Evolutionary conservation across 2,888 invertebrate species (phyloP), one percentile per base, ranked within the genome.

Genomic region (Girardia tigrina): DNA sequence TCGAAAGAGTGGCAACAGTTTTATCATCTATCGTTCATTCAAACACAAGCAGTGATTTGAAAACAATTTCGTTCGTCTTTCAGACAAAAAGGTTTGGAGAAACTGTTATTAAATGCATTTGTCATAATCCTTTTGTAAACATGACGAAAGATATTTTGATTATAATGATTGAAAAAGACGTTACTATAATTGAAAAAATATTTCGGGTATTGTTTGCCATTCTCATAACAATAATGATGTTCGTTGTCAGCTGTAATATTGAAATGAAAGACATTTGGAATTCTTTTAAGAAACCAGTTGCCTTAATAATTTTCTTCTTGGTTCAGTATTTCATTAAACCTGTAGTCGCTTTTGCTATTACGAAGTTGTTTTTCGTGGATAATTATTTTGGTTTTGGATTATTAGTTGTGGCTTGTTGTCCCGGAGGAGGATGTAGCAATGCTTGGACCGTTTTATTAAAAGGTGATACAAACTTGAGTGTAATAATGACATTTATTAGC

Each of bases 401-500:
- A 6, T 73, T 78, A 0, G 70, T 71, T 6, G 56, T 78, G 23
- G 72, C 78, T 29, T 77, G 77, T 42, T 28, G 29, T 0, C 78
- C 78, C 14, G 78, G 78, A 14, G 78, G 78, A 12, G 72, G 72
- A 12, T 76, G 74, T 14, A 78, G 78, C 28, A 78, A 78, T 29
- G 28, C 75, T 4, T 78, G 78, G 77, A 76, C 78, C 12, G 6
- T 77, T 14, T 70, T 78, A 20, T 70, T 77, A 12, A 70, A 72
- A 0, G 78, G 78, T 1, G 78, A 78, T 70, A 69, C 78, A 16
- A 73, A 78, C 70, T 77, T 78, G 56, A 75, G 76, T 36, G 73
- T 79, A 70, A 76, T 76, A 16, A 78, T 78, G 78, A 78, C 78
- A 42, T 78, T 78, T 73, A 27, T 78, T n/a, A 78, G 75, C 42